phyloP scores from a whole-genome alignment of 2,888 invertebrate species.

The Lasioglossum figueresi region DNA sequence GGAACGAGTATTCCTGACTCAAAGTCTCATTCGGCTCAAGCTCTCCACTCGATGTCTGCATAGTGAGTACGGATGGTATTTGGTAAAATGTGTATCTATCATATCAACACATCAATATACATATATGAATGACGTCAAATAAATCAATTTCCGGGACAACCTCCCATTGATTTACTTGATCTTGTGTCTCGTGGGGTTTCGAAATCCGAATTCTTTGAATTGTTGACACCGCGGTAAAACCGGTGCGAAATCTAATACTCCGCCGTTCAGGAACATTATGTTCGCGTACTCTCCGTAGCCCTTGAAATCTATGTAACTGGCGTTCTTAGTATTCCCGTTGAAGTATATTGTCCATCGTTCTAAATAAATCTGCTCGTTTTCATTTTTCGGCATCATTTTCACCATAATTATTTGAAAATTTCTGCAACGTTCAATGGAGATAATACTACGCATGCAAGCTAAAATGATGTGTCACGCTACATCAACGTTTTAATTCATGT shows the following conservation, averaged over 20 bases:
- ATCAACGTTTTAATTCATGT: not conserved
- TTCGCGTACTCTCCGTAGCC: conserved; percentile 82
- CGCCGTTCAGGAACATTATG: conserved; percentile 77
- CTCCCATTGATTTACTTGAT: conserved; percentile 76
- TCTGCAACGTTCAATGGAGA: conserved; percentile 52
- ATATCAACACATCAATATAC: not conserved
- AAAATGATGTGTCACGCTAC: not conserved
- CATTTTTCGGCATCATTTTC: conserved; percentile 78
- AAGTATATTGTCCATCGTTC: conserved; percentile 84
- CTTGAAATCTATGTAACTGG: conserved; percentile 80
- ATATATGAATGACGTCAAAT: not conserved
- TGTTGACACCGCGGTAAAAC: conserved; percentile 81
- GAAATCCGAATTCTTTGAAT: conserved; percentile 75
- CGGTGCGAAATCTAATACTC: conserved; percentile 79
- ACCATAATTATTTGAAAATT: conserved; percentile 82
- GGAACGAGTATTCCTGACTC: conserved; percentile 53
- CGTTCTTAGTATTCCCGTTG: conserved; percentile 81
- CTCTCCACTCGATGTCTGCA: conserved; percentile 39
- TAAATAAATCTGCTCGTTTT: conserved; percentile 76
- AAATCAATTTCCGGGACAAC: not conserved
- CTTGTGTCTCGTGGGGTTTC: conserved; percentile 82
- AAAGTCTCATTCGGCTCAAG: conserved; percentile 57
- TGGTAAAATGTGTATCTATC: conserved; percentile 57
- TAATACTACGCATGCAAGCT: not conserved
- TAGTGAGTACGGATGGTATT: conserved; percentile 35